phyloP scores from a whole-genome alignment of 2,113 vertebrate genomes.

The Cyanoliseus patagonus region DNA sequence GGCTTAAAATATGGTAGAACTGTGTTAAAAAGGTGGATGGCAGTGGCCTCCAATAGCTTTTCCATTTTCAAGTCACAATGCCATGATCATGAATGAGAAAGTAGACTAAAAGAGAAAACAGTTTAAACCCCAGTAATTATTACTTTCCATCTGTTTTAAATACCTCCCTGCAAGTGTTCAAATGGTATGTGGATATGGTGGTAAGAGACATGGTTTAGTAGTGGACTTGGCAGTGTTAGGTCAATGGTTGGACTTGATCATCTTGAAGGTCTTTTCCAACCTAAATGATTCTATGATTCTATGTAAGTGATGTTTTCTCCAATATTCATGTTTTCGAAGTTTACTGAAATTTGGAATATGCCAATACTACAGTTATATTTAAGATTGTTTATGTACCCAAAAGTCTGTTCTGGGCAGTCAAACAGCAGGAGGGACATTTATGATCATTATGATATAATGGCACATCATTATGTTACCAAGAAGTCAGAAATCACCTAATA shows the following conservation, averaged over 20 bases:
- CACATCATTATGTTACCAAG: not conserved
- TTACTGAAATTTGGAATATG: not conserved
- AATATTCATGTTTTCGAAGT: not conserved
- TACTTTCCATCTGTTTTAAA: not conserved
- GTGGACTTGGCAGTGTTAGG: not conserved
- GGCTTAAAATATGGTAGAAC: not conserved
- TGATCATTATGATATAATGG: not conserved
- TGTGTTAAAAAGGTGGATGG: not conserved
- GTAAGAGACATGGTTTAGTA: not conserved
- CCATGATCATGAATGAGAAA: not conserved
- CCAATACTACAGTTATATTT: not conserved
- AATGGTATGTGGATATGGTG: not conserved
- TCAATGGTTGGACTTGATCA: not conserved
- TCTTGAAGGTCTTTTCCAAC: not conserved
- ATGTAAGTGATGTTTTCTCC: not conserved
- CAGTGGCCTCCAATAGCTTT: not conserved
- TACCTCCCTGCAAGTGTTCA: not conserved
- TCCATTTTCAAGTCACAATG: not conserved
- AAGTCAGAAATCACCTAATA: conserved; percentile 14
- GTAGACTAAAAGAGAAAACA: not conserved
- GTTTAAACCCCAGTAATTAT: not conserved
- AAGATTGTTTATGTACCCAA: conserved; percentile 14
- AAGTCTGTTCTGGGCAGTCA: not conserved
- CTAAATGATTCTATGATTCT: not conserved
- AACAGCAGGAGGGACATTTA: conserved; percentile 20